These are phyloP conservation scores for Enteromius unitaeniatus DNA, from an alignment of 2,797 vertebrate species.

Conservation along the genomic window DNA sequence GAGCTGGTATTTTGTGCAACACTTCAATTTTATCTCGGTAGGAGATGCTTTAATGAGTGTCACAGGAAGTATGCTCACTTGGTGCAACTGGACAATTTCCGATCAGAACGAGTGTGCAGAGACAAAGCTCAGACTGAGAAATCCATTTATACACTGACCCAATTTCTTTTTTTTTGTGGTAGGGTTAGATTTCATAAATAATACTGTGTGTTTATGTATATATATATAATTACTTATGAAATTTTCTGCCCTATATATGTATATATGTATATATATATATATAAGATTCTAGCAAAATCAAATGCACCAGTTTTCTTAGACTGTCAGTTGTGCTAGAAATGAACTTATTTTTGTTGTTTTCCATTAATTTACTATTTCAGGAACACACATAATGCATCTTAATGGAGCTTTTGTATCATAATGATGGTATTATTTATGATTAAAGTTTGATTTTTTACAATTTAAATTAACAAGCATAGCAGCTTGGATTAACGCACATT, in stretches of 20 bases:
- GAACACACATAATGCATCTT: not conserved
- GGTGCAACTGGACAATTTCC: constrained; percentile 4
- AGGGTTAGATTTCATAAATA: not conserved
- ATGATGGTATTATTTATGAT: not conserved
- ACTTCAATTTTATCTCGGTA: not conserved
- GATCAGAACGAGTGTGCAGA: constrained; percentile 9
- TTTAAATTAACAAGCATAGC: not conserved
- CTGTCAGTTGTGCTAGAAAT: not conserved
- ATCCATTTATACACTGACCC: not conserved
- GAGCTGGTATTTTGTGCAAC: not conserved
- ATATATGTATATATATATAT: no score
- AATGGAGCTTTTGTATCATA: not conserved
- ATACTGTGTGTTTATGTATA: no score
- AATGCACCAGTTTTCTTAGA: no score
- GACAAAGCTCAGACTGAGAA: no score
- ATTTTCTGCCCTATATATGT: no score
- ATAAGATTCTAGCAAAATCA: not conserved
- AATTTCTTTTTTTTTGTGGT: not conserved
- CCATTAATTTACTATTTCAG: not conserved
- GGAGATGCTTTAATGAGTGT: not conserved
- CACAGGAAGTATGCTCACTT: constrained; percentile 27
- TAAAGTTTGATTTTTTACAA: no score
- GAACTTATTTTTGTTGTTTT: not conserved
- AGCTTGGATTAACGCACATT: not conserved
- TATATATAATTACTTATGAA: no score